Base-by-base conservation (phyloP, 2,797 vertebrate species). In the Takifugu rubripes region DNA sequence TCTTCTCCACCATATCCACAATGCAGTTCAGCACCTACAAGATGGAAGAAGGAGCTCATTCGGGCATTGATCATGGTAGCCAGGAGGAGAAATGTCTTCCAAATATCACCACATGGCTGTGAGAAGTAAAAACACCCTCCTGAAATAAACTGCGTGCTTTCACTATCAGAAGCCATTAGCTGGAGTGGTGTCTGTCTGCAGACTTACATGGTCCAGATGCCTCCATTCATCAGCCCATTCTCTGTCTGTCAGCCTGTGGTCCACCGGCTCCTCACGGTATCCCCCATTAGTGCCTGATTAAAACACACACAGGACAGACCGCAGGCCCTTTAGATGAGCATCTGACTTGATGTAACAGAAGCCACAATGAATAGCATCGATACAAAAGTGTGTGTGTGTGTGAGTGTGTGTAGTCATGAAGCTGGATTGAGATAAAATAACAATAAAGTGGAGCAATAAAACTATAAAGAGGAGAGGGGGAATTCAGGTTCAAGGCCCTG, bases 191-290 rank as follows among this genome's bases (percentile, higher is more conserved):
- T 54, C 49, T 59, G 66, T 77, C 68, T 60, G 10, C 59, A 68
- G 42, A 72, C 95, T 96, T 93, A 99, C 97, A 21, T 99, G 96
- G 87, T 99, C 97, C 16, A 99, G 92, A 89, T 99, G 96, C 84
- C 98, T 95, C 97, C 97, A 99, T 86, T 99, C 97, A 24, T 99
- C 97, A 42, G 96, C 96, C 97, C 97, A 99, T 84, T 99, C 97
- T 73, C 97, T 90, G 87, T 99, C 97, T 0, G 96, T 99, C 84
- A 99, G 88, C 74, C 95, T 94, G 86, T 99, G 97, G 85, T 99
- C 97, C 76, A 99, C 95, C 17, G 95, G 92, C 77, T 99, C 97
- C 49, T 99, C 96, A 25, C 96, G 95, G 91, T 96, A 98, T 48
- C 94, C 92, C 64, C 95, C 96, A 51, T 97, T 98, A 75, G 94